Base-by-base conservation (phyloP, 2,113 vertebrate genomes). In the Pongo abelii region DNA sequence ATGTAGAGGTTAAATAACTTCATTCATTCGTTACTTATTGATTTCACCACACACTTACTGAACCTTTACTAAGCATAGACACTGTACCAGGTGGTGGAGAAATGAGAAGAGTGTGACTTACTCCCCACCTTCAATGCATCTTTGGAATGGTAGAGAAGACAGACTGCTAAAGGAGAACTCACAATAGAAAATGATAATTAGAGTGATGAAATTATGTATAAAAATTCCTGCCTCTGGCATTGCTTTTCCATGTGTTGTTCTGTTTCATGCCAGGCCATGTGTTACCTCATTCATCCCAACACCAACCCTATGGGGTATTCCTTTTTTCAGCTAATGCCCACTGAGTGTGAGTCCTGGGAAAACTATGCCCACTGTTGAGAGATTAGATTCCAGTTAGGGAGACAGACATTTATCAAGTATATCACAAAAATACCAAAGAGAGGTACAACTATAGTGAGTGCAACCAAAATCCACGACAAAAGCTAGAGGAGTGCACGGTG, bases 341-440 rank as follows among this genome's bases (percentile, higher is more conserved):
- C 6, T 43, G 80, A 92, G 50, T 85, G 38, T 55, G 50, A 87
- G 0, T 78, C 57, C 27, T 57, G 32, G 48, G 20, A 67, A 10
- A 48, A 46, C 0, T 20, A 11, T 2, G n/a, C 6, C 16, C 5
- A 30, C 1, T 88, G 48, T 40, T 87, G 32, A 57, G 10, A 79
- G 46, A 94, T 72, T 92, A 55, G 32, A 70, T 38, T 96, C 46
- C 89, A 38, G 80, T 50, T 55, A 94, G 9, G 55, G 30, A 79
- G 46, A 52, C 30, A 27, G 30, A 77, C 20, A 5, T 55, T 84
- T 40, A 72, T 38, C 6, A 64, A 81, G 84, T 61, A 48, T 69
- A 69, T 69, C 40, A 84, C 20, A 48, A 69, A 86, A 86, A 80
- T 83, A 67, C 74, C 78, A 52, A 70, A 48, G 59, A 92, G n/a